Evolutionary conservation across 2,113 vertebrate genomes (phyloP).

Genomic region (Rallus limicola): DNA sequence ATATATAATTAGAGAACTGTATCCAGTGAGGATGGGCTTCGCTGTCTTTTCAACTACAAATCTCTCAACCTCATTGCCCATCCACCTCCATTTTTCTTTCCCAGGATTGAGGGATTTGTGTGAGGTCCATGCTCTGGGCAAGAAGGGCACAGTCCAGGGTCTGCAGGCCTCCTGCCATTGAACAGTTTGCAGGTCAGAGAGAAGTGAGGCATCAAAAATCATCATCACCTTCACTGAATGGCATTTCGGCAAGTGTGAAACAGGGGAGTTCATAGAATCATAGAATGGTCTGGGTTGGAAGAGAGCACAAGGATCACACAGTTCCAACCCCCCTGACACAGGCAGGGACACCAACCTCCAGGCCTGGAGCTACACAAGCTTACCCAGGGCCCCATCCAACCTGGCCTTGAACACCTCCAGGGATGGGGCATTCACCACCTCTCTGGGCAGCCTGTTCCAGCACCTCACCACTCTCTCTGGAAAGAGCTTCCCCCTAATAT

Average conservation of each 20-base stretch:
- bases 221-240: background rate
- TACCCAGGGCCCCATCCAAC: no score
- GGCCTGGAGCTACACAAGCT: no score
- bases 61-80: background rate
- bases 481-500: no score
- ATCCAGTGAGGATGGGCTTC: background rate
- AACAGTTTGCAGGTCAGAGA: background rate
- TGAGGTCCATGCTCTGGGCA: background rate
- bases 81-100: background rate
- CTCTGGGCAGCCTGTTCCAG: no score
- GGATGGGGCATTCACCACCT: no score
- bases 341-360: no score
- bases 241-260: background rate
- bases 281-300: no score
- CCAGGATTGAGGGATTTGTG: background rate
- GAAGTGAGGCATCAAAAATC: background rate
- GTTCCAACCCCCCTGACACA: no score
- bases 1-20: background rate
- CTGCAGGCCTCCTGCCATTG: background rate
- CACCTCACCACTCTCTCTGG: no score
- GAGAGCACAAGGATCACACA: no score
- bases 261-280: background rate
- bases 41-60: background rate
- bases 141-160: background rate
- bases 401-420: no score